Base-by-base conservation (phyloP, 2,797 vertebrate species). In the Thunnus albacares region DNA sequence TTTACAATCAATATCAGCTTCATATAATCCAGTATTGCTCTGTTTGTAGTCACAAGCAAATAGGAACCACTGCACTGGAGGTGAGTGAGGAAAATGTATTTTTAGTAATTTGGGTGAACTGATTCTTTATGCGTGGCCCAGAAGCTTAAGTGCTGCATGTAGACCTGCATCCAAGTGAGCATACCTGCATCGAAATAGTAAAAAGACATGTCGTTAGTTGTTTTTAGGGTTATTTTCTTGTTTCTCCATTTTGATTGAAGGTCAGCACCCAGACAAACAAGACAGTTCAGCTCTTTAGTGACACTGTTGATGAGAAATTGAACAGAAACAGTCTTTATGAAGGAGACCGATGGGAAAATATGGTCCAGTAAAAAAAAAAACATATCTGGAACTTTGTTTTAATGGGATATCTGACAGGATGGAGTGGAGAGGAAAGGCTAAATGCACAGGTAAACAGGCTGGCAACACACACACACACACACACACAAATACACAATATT, bases 361-460 rank as follows among this genome's bases (percentile, higher is more conserved):
- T 41, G 22, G 24, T 53, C 61, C 43, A 59, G 51, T 26, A 5
- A 28, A 30, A 53, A 35, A 26, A 18, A 35, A 13, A 70, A 33
- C 17, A 33, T 3, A 75, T 60, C 3, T 33, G 30, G 18, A 52
- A 38, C 26, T 67, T 59, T 71, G 14, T 52, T 78, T 72, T 20
- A 4, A 69, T 28, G 49, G 53, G 22, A 47, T 20, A 41, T 65
- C 1, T 71, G 73, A 81, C 70, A 64, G 68, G 69, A 76, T 22
- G 51, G 78, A 83, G 70, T 49, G 67, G 49, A 82, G 75, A 77
- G 68, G 64, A 84, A 58, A 80, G 61, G 77, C 64, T 68, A 65
- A 41, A 80, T 70, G 75, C 60, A 84, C 87, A 83, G 52, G 49
- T 26, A 58, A n/a, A 5, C 59, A 82, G 63, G 76, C 59, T 47